phyloP scores from a whole-genome alignment of 2,888 invertebrate genomes.

The Acleris literana region DNA sequence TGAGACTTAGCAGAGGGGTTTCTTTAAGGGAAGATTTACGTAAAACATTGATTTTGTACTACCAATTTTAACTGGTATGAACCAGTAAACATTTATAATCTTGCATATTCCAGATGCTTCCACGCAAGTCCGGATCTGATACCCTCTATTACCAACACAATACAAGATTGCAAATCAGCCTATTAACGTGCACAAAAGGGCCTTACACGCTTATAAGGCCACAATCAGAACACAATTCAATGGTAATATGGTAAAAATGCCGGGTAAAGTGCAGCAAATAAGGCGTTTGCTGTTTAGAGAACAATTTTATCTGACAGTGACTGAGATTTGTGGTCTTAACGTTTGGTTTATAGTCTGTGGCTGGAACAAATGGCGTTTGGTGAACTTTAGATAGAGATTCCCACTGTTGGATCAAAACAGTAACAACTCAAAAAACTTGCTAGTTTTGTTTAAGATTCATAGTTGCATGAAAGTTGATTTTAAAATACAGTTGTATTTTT shows the following conservation, averaged over 20 bases:
- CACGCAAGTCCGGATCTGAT: background rate
- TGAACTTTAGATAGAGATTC: no score
- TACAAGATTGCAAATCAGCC: constrained; percentile 33
- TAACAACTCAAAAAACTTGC: no score
- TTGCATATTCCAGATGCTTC: background rate
- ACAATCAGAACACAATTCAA: constrained; percentile 52
- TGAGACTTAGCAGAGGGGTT: no score
- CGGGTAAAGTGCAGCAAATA: constrained; percentile 14
- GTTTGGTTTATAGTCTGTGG: background rate
- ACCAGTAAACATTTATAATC: background rate
- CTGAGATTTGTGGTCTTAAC: background rate
- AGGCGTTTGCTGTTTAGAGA: background rate
- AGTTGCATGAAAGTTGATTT: no score
- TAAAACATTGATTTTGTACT: no score
- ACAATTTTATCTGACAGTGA: background rate
- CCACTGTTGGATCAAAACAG: no score
- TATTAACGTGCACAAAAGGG: constrained; percentile 45
- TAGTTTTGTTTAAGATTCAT: no score
- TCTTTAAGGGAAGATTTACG: no score
- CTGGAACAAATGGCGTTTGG: no score
- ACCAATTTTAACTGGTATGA: no score
- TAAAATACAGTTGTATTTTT: no score
- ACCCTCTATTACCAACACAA: constrained; percentile 21
- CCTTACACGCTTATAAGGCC: constrained; percentile 43
- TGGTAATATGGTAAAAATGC: constrained; percentile 47